Base-by-base conservation (phyloP, 2,113 vertebrate genomes). In the Paratilapia polleni region DNA sequence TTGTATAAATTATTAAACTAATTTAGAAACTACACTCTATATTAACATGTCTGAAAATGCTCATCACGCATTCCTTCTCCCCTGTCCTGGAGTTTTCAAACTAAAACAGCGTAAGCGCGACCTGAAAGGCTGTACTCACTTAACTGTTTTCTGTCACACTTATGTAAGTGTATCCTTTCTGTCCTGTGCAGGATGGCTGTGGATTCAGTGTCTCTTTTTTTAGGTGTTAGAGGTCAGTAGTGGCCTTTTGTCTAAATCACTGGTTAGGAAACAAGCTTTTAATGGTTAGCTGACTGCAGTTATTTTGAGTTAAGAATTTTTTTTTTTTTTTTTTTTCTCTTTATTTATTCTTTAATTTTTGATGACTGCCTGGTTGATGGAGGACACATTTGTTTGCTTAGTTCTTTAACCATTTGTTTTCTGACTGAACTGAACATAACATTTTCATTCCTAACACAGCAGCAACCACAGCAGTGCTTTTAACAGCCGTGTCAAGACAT, bases 31-130 rank as follows among this genome's bases (percentile, higher is more conserved):
- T 5, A 1, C 14, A 6, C 47, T 47, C 38, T 11, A 41, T 17
- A 10, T 14, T 43, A 24, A 66, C 63, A 24, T 4, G 13, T 66
- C 62, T 0, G 63, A 43, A 66, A 43, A 24, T 43, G 63, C 38
- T 66, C 63, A 66, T 17, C 38, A 24, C 63, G 24, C 41, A 43
- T 43, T 36, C 13, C n/a, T 41, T 1, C 0, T 9, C 0, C 36
- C 38, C 38, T 17, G 38, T 68, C n/a, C 63, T 26, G 63, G 63
- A 47, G 63, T 47, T 68, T 68, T 68, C 38, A 26, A 66, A 43
- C n/a, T 66, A 43, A n/a, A 5, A 66, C 38, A 66, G 38, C 9
- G 12, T 43, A 4, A 10, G n/a, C 41, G 8, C 1, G 4, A 43
- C n/a, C 36, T 43, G 36, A 66, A 66, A 14, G 36, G 36, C 13